Conservation (phyloP, 2,888 invertebrate genomes). For the Andrena minutula region DNA sequence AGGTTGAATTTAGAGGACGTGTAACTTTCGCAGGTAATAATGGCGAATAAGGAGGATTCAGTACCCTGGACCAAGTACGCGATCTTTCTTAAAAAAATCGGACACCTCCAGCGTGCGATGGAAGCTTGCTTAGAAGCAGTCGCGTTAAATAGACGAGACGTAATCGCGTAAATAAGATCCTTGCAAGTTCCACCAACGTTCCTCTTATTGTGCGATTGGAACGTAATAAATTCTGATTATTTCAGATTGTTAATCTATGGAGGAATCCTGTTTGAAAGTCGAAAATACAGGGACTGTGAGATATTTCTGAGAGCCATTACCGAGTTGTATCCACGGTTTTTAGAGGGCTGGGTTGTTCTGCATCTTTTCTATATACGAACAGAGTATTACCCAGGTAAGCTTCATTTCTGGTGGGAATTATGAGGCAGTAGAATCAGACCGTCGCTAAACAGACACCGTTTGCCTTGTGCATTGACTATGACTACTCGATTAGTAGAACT, state of each 20-base stretch:
- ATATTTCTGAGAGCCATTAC: conserved; percentile 72
- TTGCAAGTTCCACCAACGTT: background rate
- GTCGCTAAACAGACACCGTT: background rate
- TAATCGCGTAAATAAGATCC: conserved; percentile 69
- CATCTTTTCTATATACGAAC: conserved; percentile 76
- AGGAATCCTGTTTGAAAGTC: conserved; percentile 66
- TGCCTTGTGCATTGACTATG: background rate
- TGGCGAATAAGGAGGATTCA: conserved; percentile 54
- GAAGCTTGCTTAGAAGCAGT: conserved; percentile 76
- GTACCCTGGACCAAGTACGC: conserved; percentile 74
- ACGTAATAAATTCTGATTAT: background rate
- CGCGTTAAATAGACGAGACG: conserved; percentile 67
- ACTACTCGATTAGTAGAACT: background rate
- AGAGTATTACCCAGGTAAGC: conserved; percentile 75
- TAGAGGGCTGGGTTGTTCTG: conserved; percentile 76
- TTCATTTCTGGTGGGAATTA: background rate
- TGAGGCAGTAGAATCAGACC: background rate
- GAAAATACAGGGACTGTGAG: conserved; percentile 72
- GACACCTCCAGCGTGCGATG: conserved; percentile 70
- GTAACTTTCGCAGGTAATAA: conserved; percentile 66
- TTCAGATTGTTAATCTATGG: conserved; percentile 74
- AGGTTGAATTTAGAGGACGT: background rate
- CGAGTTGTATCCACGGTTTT: conserved; percentile 74
- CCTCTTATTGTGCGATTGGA: background rate
- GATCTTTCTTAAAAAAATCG: conserved; percentile 68